Percentiles rank a stretch among this genome's conserved stretches.
Evolutionary conservation across 2,888 invertebrate species (phyloP).

Genomic region (Apamea crenata): DNA sequence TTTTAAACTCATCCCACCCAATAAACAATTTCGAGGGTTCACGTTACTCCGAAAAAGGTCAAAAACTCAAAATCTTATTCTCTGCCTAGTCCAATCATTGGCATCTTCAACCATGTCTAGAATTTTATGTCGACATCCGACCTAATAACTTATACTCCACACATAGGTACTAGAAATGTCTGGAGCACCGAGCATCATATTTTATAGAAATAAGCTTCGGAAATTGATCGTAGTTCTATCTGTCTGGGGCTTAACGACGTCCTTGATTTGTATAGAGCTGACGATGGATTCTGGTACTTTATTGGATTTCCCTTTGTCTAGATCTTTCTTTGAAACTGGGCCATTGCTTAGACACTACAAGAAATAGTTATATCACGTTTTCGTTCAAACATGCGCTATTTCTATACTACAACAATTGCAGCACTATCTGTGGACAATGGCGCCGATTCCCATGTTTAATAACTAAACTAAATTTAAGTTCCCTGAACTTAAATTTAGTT

Average conservation of each 20-base stretch:
- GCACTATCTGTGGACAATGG: too few species aligned
- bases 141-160: constrained; percentile 26
- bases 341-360: too few species aligned
- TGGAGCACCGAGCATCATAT: constrained; percentile 26
- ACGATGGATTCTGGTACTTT: constrained; percentile 22
- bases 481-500: too few species aligned
- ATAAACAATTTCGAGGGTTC: not conserved
- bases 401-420: too few species aligned
- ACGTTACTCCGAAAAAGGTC: not conserved
- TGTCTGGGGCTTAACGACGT: constrained; percentile 17
- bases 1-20: not conserved
- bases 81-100: too few species aligned
- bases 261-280: constrained; percentile 43
- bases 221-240: constrained; percentile 31
- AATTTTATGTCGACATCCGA: not conserved
- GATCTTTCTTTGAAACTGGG: constrained; percentile 2
- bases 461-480: too few species aligned
- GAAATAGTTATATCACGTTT: not conserved
- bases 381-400: too few species aligned
- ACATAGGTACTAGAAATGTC: constrained; percentile 32
- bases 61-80: too few species aligned
- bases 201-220: constrained; percentile 41
- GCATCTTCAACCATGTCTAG: not conserved
- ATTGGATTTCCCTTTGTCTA: constrained; percentile 20
- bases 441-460: too few species aligned